phyloP scores from a whole-genome alignment of 2,113 vertebrate genomes.

The Xenopus tropicalis region UCB_Xtro_10.0 CM004443.2:49272001-49272500 shows the following conservation, averaged over 20 bases:
- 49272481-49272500: slow-evolving; percentile 17
- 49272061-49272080: not conserved
- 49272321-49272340: slow-evolving; percentile 45
- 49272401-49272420: slow-evolving; percentile 33
- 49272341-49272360: slow-evolving; percentile 52
- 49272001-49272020: not conserved
- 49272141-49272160: slow-evolving; percentile 29
- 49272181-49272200: slow-evolving; percentile 17
- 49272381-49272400: slow-evolving; percentile 38
- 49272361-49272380: slow-evolving; percentile 49
- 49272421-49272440: slow-evolving; percentile 40
- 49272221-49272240: not conserved
- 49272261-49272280: slow-evolving; percentile 30
- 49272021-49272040: not conserved
- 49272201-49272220: slow-evolving; percentile 23
- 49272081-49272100: not conserved
- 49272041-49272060: not conserved
- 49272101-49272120: slow-evolving; percentile 4
- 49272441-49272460: not conserved
- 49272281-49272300: slow-evolving; percentile 44
- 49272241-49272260: slow-evolving; percentile 15
- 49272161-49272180: slow-evolving; percentile 7
- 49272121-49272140: not conserved
- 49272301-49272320: slow-evolving; percentile 49
- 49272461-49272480: not conserved